These are phyloP conservation scores for Pseudococcus jackbeardsleyi DNA, from an alignment of 2,888 invertebrate species.

Conservation along the genomic window DNA sequence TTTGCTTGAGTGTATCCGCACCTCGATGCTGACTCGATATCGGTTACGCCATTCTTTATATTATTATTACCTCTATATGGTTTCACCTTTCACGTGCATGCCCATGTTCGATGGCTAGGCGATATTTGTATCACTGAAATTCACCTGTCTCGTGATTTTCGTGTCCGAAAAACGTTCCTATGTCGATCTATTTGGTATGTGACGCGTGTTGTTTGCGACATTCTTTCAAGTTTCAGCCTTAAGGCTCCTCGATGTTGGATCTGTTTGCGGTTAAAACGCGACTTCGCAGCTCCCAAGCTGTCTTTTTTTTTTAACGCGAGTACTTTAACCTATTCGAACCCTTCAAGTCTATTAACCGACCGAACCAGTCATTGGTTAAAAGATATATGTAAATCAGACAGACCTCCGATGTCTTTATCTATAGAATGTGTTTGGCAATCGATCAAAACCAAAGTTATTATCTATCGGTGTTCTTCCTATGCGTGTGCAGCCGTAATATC, in stretches of 20 bases:
- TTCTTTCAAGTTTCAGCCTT: background rate
- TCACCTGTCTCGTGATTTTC: slow-evolving; percentile 12
- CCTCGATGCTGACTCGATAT: background rate
- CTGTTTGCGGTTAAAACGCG: background rate
- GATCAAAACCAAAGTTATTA: slow-evolving; percentile 11
- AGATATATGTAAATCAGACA: slow-evolving; percentile 23
- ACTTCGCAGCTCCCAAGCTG: background rate
- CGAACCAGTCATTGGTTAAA: background rate
- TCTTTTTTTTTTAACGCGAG: background rate
- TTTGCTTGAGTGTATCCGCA: background rate
- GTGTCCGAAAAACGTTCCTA: background rate
- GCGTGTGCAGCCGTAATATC: background rate
- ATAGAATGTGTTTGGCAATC: slow-evolving; percentile 26
- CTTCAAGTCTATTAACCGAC: slow-evolving; percentile 4
- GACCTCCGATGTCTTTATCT: slow-evolving; percentile 15
- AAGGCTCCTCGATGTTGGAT: background rate
- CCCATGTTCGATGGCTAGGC: background rate
- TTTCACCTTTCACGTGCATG: slow-evolving; percentile 24
- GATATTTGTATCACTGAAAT: background rate
- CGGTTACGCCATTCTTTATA: slow-evolving; percentile 15
- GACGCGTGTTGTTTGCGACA: slow-evolving; percentile 19
- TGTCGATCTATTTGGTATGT: background rate
- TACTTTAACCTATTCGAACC: background rate
- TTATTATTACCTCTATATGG: background rate
- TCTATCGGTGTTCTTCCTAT: slow-evolving; percentile 19